Evolutionary conservation across 2,113 vertebrate genomes (phyloP).

Genomic region (Prionailurus bengalensis): DNA sequence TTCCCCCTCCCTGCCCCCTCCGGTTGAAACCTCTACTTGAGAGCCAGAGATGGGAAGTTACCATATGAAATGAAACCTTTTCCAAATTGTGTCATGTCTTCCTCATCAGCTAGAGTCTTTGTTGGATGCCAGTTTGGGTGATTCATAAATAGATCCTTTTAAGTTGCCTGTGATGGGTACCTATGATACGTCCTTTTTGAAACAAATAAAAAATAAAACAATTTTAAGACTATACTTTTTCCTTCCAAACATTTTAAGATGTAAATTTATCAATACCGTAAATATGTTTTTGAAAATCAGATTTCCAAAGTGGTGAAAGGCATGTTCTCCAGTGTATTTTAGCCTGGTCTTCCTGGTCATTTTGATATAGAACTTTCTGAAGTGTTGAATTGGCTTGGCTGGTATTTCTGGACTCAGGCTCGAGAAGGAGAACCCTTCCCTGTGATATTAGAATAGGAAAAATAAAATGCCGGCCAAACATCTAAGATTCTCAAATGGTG

Average conservation of each 20-base stretch:
- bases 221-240: neutral
- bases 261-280: neutral
- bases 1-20: neutral
- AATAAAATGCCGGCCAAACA: neutral
- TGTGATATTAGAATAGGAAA: neutral
- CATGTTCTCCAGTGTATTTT: neutral
- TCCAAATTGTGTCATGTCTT: neutral
- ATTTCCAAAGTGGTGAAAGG: neutral
- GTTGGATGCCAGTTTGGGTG: neutral
- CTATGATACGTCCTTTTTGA: neutral
- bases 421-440: neutral
- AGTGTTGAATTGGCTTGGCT: neutral
- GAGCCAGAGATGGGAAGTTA: neutral
- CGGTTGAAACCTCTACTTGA: neutral
- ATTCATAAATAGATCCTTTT: neutral
- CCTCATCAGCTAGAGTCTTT: neutral
- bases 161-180: neutral
- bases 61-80: neutral
- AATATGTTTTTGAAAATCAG: conserved; percentile 33
- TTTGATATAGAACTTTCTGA: conserved; percentile 30
- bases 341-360: neutral
- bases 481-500: neutral
- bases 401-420: neutral
- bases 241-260: conserved; percentile 8
- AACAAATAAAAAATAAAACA: neutral